Percentiles rank a stretch among this genome's conserved stretches.
Evolutionary conservation across 2,113 vertebrate species (phyloP).

Genomic region (Pluvialis apricaria): DNA sequence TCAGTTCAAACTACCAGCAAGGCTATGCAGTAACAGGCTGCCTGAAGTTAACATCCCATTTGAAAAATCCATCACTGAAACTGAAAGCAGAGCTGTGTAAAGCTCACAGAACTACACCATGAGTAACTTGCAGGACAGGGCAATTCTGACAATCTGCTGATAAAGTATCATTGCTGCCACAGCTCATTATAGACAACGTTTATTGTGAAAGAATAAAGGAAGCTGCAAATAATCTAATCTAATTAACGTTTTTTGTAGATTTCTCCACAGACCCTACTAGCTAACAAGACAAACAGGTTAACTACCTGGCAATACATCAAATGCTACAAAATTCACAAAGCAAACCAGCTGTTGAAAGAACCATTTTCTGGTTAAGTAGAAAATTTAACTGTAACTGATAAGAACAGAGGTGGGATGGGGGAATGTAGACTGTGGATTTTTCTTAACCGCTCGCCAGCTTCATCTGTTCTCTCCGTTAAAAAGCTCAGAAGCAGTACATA

Average conservation of each 20-base stretch:
- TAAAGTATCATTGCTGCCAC: not conserved
- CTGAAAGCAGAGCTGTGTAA: not conserved
- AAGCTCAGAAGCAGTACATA: not conserved
- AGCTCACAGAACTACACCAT: not conserved
- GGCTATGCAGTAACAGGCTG: not conserved
- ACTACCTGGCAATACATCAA: not conserved
- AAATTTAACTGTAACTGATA: not conserved
- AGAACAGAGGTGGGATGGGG: not conserved
- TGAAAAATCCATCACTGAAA: not conserved
- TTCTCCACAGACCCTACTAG: not conserved
- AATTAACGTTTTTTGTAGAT: not conserved
- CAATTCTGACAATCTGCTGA: not conserved
- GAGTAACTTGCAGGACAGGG: not conserved
- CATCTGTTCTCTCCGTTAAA: not conserved
- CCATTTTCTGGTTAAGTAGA: not conserved
- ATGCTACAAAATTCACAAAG: not conserved
- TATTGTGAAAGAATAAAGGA: not conserved
- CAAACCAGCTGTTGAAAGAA: not conserved
- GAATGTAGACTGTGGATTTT: not conserved
- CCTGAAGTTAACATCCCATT: not conserved
- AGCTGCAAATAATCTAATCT: not conserved
- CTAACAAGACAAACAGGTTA: not conserved
- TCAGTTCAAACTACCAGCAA: not conserved
- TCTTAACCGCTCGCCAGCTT: not conserved
- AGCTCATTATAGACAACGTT: not conserved